Evolutionary conservation across 23 tunicate species (phyloP).

Genomic region (Corella eumyota): DNA sequence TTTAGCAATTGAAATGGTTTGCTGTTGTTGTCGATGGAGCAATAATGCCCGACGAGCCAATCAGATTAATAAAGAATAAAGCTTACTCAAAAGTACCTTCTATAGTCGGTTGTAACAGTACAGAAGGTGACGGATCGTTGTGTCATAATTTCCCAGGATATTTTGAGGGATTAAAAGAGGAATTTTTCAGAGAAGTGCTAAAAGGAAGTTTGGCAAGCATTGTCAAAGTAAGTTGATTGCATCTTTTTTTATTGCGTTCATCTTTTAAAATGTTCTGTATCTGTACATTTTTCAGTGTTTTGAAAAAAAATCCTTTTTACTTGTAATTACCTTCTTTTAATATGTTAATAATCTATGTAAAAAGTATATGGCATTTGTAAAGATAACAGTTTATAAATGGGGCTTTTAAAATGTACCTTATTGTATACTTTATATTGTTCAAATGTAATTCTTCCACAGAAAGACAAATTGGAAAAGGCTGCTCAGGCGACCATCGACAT

Average conservation of each 20-base stretch:
- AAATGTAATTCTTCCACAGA: not conserved
- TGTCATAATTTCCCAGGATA: slow-evolving; percentile 1
- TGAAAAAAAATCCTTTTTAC: no score
- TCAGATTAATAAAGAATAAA: not conserved
- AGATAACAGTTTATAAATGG: no score
- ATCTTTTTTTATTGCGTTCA: no score
- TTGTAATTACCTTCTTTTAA: no score
- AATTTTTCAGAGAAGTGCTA: not conserved
- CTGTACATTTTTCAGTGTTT: no score
- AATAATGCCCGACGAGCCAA: not conserved
- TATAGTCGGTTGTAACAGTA: slow-evolving; percentile 4
- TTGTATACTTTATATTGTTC: not conserved
- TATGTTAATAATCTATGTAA: no score
- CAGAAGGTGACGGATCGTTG: slow-evolving; percentile 3
- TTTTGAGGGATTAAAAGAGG: not conserved
- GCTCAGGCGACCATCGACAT: not conserved
- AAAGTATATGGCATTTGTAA: no score
- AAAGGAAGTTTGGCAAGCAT: not conserved
- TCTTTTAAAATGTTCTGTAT: no score
- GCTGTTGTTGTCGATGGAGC: not conserved
- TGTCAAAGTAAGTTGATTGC: not conserved
- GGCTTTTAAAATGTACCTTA: no score
- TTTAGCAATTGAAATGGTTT: not conserved
- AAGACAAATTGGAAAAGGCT: not conserved
- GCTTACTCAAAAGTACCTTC: slow-evolving; percentile 1